A percentile compares a stretch with the other conserved stretches of the same genome.
These are phyloP conservation scores for Tyria jacobaeae DNA, from an alignment of 2,888 invertebrate genomes.

Conservation along the genomic window DNA sequence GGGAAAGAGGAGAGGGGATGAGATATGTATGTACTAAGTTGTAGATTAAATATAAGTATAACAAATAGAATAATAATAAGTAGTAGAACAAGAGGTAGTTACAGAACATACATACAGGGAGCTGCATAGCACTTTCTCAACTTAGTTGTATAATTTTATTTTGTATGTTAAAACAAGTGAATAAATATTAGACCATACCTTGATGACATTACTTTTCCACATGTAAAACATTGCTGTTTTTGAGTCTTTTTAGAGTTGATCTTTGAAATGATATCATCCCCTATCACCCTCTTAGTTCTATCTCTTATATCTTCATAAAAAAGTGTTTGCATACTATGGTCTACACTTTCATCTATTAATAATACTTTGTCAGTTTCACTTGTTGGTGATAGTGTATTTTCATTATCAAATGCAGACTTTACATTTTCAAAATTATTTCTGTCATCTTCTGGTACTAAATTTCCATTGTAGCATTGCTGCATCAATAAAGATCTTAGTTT, in stretches of 20 bases:
- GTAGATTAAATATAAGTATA: too few relatives aligned
- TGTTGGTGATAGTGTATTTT: constrained; percentile 42
- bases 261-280: constrained; percentile 25
- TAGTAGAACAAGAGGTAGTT: too few relatives aligned
- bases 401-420: constrained; percentile 30
- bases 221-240: constrained; percentile 79
- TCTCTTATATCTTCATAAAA: constrained; percentile 28
- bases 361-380: constrained; percentile 49
- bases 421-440: constrained; percentile 21
- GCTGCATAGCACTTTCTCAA: too few relatives aligned
- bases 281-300: constrained; percentile 22
- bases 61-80: too few relatives aligned
- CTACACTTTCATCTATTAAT: constrained; percentile 46
- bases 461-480: constrained; percentile 35
- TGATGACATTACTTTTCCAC: constrained; percentile 84
- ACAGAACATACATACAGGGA: too few relatives aligned
- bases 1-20: too few relatives aligned
- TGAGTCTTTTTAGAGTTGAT: constrained; percentile 43
- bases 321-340: constrained; percentile 27
- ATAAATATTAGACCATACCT: constrained; percentile 54
- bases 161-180: too few relatives aligned
- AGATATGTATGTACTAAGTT: too few relatives aligned
- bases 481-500: constrained; percentile 56
- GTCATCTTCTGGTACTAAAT: constrained; percentile 21
- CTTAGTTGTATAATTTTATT: too few relatives aligned